A percentile compares a stretch with the other conserved stretches of the same genome.
Conservation (phyloP, 2,113 vertebrate genomes). For the Thalassarche chlororhynchos region DNA sequence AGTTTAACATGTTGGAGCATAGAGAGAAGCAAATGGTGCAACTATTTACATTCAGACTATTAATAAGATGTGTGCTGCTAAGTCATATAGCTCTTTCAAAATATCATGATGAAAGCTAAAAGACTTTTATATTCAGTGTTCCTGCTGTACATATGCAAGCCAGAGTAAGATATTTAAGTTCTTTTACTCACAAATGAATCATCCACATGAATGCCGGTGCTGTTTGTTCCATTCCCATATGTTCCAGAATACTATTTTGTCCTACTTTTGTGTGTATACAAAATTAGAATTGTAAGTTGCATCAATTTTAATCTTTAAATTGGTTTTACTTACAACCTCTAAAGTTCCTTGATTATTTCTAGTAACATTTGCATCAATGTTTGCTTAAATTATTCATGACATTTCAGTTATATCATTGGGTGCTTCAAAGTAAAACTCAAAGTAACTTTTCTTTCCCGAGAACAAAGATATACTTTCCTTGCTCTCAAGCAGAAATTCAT, state of each 20-base stretch:
- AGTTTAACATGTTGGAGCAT: not conserved
- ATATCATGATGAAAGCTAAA: not conserved
- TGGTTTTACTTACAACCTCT: conserved; percentile 63
- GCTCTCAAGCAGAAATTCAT: conserved; percentile 42
- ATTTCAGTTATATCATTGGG: conserved; percentile 67
- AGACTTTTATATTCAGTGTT: not conserved
- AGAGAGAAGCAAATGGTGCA: not conserved
- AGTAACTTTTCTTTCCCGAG: conserved; percentile 61
- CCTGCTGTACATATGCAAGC: not conserved
- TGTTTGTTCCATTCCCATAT: conserved; percentile 49
- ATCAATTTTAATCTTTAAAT: conserved; percentile 62
- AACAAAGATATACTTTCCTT: conserved; percentile 51
- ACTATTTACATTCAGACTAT: not conserved
- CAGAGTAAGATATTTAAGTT: conserved; percentile 4
- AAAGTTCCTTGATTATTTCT: conserved; percentile 66
- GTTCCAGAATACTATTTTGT: conserved; percentile 48
- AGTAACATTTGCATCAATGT: conserved; percentile 51
- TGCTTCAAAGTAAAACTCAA: conserved; percentile 67
- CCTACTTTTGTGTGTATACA: conserved; percentile 41
- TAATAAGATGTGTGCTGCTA: not conserved
- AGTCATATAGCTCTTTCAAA: not conserved
- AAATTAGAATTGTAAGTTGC: conserved; percentile 56
- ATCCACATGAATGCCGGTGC: not conserved
- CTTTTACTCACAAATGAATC: conserved; percentile 41
- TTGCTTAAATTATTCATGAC: conserved; percentile 69